Base-by-base conservation (phyloP, 2,888 invertebrate species). In the Tinea semifulvella region DNA sequence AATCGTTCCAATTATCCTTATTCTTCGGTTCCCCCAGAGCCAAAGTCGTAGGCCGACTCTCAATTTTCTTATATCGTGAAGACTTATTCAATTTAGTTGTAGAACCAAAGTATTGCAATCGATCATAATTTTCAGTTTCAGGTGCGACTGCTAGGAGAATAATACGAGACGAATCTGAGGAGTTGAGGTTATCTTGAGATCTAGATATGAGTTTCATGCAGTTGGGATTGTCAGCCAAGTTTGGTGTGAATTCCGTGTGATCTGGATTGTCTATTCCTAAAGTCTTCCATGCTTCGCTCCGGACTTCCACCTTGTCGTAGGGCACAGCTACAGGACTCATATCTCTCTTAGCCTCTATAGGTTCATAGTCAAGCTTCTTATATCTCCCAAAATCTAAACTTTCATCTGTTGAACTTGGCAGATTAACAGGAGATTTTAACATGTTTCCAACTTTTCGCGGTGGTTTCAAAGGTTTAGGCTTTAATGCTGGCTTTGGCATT, bases 241-340 rank as follows among this genome's bases (percentile, higher is more conserved):
- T 77, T 1, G 77, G 79, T 43, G 73, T 73, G 49, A 74, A 79
- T 61, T 92, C 92, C 0, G 85, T 87, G 57, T 92, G 92, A 49
- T 86, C 85, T 7, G 91, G 85, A 43, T 88, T 87, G 58, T 88
- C 86, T 14, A 91, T 83, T 1, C 92, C 92, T 48, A 91, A 77
- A 1, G 92, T 92, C 60, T 86, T 88, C 92, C 92, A 92, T 6
- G 92, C 92, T 55, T 92, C 89, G 55, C 83, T 88, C 48, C 91
- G 82, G 4, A 88, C 84, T 73, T 91, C 91, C 18, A 93, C 86
- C 58, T 87, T 83, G 58, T 93, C 92, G 65, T 92, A 92, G 57
- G 87, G 83, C 62, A 72, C 69, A 45, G 66, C 65, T 42, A 66
- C 62, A 46, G 73, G 70, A 53, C 71, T 72, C 8, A 58, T 58